A percentile compares a stretch with the other conserved stretches of the same genome.
Evolutionary conservation across 2,888 invertebrate species (phyloP).

Genomic region (Saturnia japonica): DNA sequence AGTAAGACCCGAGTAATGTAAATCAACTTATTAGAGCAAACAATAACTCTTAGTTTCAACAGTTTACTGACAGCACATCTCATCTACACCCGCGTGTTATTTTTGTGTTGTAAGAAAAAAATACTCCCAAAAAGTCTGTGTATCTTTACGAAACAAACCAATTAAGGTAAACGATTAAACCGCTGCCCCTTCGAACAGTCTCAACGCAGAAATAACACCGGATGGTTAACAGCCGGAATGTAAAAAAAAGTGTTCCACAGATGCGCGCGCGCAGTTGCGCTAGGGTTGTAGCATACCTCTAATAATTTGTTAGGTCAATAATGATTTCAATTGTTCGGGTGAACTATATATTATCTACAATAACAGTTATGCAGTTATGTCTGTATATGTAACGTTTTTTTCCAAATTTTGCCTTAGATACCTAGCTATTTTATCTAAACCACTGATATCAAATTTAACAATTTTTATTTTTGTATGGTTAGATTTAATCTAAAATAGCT

Average conservation of each 20-base stretch:
- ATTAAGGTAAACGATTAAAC: conserved; percentile 22
- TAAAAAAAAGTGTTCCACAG: conserved; percentile 18
- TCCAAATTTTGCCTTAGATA: no score
- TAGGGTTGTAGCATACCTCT: not conserved
- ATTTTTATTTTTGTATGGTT: no score
- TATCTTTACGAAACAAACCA: conserved; percentile 14
- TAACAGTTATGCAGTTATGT: no score
- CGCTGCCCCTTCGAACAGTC: conserved; percentile 5
- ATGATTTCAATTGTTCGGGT: no score
- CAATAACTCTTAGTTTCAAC: not conserved
- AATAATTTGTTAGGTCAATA: not conserved
- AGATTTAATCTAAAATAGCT: no score
- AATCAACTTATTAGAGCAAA: not conserved
- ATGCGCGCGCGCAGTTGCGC: conserved; percentile 17
- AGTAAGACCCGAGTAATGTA: no score
- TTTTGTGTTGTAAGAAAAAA: not conserved
- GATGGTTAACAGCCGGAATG: conserved; percentile 17
- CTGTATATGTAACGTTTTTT: no score
- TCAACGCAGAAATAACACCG: conserved; percentile 16
- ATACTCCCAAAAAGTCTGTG: not conserved
- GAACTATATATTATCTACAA: no score
- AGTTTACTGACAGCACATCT: not conserved
- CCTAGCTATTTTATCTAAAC: no score
- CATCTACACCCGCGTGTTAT: conserved; percentile 3
- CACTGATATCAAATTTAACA: no score